These are phyloP conservation scores for Leptinotarsa undecemlineata DNA, from an alignment of 1,140 invertebrate genomes.

Conservation along the genomic window DNA sequence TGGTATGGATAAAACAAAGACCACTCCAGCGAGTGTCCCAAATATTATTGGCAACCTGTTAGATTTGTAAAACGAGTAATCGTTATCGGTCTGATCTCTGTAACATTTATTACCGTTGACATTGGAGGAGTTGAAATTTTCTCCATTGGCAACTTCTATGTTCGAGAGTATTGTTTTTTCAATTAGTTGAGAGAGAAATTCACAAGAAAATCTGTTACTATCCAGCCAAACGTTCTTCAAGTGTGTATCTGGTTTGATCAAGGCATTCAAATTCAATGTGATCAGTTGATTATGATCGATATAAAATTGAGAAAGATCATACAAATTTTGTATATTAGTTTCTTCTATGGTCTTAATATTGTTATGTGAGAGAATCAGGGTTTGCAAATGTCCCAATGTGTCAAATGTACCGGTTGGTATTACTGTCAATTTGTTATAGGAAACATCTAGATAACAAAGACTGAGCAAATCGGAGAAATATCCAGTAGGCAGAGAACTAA, in stretches of 20 bases:
- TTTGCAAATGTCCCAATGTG: background rate
- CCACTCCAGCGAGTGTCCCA: background rate
- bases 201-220: background rate
- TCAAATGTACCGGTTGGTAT: slow-evolving; percentile 3
- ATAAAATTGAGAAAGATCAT: background rate
- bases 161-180: background rate
- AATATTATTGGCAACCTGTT: background rate
- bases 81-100: background rate
- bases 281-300: background rate
- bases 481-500: background rate
- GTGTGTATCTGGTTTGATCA: background rate
- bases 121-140: background rate
- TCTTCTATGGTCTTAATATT: background rate
- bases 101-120: background rate
- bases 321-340: background rate
- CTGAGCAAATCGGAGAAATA: background rate
- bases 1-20: background rate
- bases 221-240: background rate
- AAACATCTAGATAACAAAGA: background rate
- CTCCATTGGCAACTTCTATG: background rate
- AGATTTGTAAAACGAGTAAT: background rate
- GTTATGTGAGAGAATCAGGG: background rate
- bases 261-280: background rate
- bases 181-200: background rate
- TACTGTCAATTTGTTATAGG: background rate